Evolutionary conservation across 2,113 vertebrate genomes (phyloP), one percentile per base, ranked within the genome.

Genomic region (Fulmarus glacialis): DNA sequence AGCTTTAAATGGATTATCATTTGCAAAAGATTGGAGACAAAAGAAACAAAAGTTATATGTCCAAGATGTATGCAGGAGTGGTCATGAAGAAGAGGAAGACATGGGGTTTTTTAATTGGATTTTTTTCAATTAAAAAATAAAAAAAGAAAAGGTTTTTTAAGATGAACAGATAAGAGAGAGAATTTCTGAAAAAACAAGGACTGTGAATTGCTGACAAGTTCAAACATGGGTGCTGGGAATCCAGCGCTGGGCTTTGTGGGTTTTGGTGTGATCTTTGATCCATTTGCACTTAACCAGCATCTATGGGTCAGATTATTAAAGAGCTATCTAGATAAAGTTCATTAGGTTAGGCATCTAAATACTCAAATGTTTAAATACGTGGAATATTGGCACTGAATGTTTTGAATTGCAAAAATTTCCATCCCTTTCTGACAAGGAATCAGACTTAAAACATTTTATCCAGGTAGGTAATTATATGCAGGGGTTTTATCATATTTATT

Each of bases 21-120:
- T 62, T 70, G 11, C 11, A 87, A 84, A 80, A 55, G 19, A 15
- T 6, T 64, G 9, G 22, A 94, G 18, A 26, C 2, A 34, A 74
- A 67, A 11, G 8, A 82, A 88, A 56, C 8, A 38, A 47, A 30
- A 52, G 8, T 29, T 56, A 26, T 43, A 2, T n/a, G 15, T 22
- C 9, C 47, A 63, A 62, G 22, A 17, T 11, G 0, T 16, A 24
- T 36, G 7, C 4, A 63, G 32, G 15, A 67, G 4, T 9, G 9
- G 5, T 75, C 14, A 45, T 3, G 32, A 84, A 74, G 47, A 60
- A 45, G 8, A 72, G 11, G 9, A 81, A 81, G 32, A 15, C 13
- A 34, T 1, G 21, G 4, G 1, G 0, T 0, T 11, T 50, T 63
- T 63, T 15, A 36, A 8, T 48, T 55, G 8, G 4, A 5, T 32